A percentile compares a stretch with the other conserved stretches of the same genome.
phyloP scores from a whole-genome alignment of 2,113 vertebrate genomes.

The Pelobates fuscus region DNA sequence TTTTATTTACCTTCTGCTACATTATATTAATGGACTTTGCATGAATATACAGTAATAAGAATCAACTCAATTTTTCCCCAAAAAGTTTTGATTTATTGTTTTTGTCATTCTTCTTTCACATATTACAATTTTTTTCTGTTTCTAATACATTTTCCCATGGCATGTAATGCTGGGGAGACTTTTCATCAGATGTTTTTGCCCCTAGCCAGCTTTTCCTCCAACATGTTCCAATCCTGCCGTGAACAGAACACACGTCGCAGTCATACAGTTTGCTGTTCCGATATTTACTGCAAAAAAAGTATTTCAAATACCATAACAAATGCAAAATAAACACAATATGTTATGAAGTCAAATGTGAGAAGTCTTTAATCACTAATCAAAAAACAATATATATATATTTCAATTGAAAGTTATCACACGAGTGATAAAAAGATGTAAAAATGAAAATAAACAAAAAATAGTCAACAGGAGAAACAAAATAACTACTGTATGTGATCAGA shows the following conservation, averaged over 20 bases:
- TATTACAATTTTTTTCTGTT: too few relatives aligned
- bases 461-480: background rate
- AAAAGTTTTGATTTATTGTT: background rate
- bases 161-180: too few relatives aligned
- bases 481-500: background rate
- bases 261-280: background rate
- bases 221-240: background rate
- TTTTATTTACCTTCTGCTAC: too few relatives aligned
- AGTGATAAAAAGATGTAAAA: background rate
- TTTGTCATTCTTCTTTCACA: background rate
- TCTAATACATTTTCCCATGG: too few relatives aligned
- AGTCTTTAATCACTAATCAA: too few relatives aligned
- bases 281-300: too few relatives aligned
- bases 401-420: background rate
- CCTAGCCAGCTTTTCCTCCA: background rate
- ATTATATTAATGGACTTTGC: too few relatives aligned
- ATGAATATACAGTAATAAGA: too few relatives aligned
- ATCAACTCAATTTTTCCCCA: too few relatives aligned
- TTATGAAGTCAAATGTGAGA: too few relatives aligned
- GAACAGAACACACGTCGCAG: background rate
- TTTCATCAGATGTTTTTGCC: background rate
- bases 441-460: background rate
- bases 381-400: too few relatives aligned
- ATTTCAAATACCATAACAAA: background rate
- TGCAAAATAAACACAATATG: background rate